Conservation (phyloP, 2,797 vertebrate genomes). For the Eulemur albifrons region DNA sequence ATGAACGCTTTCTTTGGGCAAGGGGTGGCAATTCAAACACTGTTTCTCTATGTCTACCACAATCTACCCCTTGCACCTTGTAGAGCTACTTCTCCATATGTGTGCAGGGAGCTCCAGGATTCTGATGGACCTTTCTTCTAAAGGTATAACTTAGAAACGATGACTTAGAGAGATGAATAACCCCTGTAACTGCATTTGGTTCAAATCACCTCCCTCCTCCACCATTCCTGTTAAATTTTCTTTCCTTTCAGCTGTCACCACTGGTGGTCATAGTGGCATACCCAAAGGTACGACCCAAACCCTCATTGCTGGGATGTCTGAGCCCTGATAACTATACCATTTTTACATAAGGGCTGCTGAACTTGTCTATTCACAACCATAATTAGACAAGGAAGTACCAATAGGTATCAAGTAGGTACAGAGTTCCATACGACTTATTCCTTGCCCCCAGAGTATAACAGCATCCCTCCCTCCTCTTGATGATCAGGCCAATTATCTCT, state of each 20-base stretch:
- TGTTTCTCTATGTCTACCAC: neutral
- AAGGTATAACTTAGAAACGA: neutral
- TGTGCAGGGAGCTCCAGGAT: neutral
- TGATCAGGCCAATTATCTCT: neutral
- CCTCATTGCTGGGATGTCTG: neutral
- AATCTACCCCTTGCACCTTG: no score
- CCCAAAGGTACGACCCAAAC: neutral
- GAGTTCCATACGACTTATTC: neutral
- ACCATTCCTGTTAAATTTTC: neutral
- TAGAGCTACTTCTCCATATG: neutral
- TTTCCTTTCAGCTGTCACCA: neutral
- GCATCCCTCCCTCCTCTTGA: neutral
- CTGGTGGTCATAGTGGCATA: neutral
- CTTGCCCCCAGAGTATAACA: neutral
- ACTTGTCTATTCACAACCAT: neutral
- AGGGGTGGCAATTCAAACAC: neutral
- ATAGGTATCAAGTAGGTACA: neutral
- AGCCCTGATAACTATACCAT: neutral
- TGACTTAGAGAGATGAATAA: neutral
- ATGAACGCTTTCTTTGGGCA: neutral
- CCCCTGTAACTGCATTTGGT: neutral
- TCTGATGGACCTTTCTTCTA: neutral
- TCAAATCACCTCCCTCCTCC: neutral
- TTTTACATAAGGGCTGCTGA: neutral
- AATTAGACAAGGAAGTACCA: neutral